Conservation (phyloP, 2,888 invertebrate species). For the Amitus sp. region DNA sequence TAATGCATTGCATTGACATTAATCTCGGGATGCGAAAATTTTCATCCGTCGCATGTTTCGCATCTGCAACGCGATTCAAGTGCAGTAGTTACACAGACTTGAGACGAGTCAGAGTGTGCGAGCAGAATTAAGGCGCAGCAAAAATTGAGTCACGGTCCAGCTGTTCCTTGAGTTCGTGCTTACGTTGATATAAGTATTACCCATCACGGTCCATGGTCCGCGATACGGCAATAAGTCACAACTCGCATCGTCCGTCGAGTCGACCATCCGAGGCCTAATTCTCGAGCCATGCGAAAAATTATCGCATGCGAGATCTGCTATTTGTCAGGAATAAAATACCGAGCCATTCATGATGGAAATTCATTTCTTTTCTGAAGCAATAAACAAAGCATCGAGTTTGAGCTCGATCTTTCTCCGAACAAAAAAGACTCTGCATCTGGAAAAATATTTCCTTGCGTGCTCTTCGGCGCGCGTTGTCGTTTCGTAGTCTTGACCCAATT, state of each 20-base stretch:
- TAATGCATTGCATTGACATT: neutral
- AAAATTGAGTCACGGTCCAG: slow-evolving; percentile 42
- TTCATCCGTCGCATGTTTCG: slow-evolving; percentile 8
- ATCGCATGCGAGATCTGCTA: slow-evolving; percentile 21
- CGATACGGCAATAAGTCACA: slow-evolving; percentile 27
- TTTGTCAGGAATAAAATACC: neutral
- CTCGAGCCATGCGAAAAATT: slow-evolving; percentile 20
- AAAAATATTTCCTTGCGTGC: no score
- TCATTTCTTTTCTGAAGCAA: no score
- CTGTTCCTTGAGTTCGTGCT: slow-evolving; percentile 29
- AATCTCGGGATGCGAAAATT: neutral
- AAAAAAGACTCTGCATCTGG: no score
- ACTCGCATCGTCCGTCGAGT: slow-evolving; percentile 23
- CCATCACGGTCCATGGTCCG: slow-evolving; percentile 33
- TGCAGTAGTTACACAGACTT: slow-evolving; percentile 14
- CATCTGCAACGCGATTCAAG: slow-evolving; percentile 21
- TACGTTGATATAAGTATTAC: slow-evolving; percentile 29
- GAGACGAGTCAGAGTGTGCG: slow-evolving; percentile 5
- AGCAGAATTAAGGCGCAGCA: slow-evolving; percentile 18
- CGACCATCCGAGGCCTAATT: slow-evolving; percentile 1
- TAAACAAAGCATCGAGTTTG: no score
- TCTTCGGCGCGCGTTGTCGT: no score
- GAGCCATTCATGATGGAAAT: no score
- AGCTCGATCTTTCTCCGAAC: no score
- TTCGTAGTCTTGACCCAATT: no score